Base-by-base conservation (phyloP, 2,113 vertebrate species). In the Galbula dea region DNA sequence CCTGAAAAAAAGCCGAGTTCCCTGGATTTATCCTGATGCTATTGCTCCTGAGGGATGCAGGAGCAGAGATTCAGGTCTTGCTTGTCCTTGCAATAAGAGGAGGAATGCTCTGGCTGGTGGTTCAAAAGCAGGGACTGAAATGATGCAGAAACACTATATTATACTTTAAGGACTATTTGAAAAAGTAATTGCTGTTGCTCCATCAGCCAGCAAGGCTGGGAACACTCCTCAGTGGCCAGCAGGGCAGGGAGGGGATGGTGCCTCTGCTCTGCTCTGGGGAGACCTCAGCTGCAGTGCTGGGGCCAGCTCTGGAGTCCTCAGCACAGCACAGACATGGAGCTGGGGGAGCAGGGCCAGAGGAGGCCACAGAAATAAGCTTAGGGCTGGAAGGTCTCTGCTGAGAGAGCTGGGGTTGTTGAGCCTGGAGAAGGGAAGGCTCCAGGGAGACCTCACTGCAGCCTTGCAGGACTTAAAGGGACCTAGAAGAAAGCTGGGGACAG, bases 1-100 rank as follows among this genome's bases (percentile, higher is more conserved):
- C 87, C 94, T 81, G n/a, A 86, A 95, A 83, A 88, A 91, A 93
- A 92, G 87, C 89, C 43, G 57, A 30, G 15, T 54, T 66, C 36
- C 63, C 83, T 34, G 67, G 34, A 10, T 76, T 86, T 75, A 29
- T 24, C 68, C 72, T 7, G 15, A 1, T 8, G 65, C 27, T 51
- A 1, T 21, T 62, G 63, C 93, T 39, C 49, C 90, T 11, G 2
- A 91, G 93, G 36, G 93, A 80, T 15, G 67, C 0, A 26, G 6
- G 41, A 63, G 39, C 43, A 14, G 54, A 57, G 72, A 32, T 7
- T 77, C 2, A 0, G 62, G 27, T 93, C 51, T 76, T 4, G 3
- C 49, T 86, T 75, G 78, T 48, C 74, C 85, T 79, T 86, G 39
- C 16, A 66, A 51, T 10, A 27, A n/a, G 3, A 6, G 79, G 12